Percentiles rank a stretch among this genome's conserved stretches.
Evolutionary conservation across 2,797 vertebrate genomes (phyloP).

Genomic region (Myotis planiceps): DNA sequence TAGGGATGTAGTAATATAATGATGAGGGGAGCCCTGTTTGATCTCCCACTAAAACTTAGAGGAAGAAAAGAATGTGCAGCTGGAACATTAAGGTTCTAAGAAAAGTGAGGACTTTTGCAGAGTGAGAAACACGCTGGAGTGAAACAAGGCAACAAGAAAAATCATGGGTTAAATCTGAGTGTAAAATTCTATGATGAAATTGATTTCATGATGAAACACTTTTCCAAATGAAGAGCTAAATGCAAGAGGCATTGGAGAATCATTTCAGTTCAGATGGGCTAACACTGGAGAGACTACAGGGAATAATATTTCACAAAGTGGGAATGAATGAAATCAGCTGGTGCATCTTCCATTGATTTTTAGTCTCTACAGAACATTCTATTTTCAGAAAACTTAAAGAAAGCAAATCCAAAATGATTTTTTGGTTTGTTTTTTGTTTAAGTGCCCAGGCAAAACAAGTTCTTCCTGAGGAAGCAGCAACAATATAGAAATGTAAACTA

Average conservation of each 20-base stretch:
- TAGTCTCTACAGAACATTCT: background rate
- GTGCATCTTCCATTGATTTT: background rate
- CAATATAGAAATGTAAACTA: background rate
- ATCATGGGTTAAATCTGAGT: constrained; percentile 5
- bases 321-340: constrained; percentile 13
- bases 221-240: constrained; percentile 61
- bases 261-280: constrained; percentile 51
- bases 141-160: constrained; percentile 36
- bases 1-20: background rate
- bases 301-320: constrained; percentile 32
- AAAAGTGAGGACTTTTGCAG: constrained; percentile 39
- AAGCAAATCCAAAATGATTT: constrained; percentile 36
- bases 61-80: background rate
- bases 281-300: background rate
- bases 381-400: constrained; percentile 62
- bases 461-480: constrained; percentile 22
- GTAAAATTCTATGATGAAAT: constrained; percentile 52
- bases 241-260: background rate
- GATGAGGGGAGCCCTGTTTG: background rate
- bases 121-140: background rate
- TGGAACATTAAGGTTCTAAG: background rate
- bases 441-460: background rate
- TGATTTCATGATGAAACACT: constrained; percentile 34
- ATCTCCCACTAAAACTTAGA: background rate
- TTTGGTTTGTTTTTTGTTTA: constrained; percentile 17